A percentile compares a stretch with the other conserved stretches of the same genome.
Evolutionary conservation across 2,797 vertebrate genomes (phyloP).

Genomic region (Gymnocypris eckloni): DNA sequence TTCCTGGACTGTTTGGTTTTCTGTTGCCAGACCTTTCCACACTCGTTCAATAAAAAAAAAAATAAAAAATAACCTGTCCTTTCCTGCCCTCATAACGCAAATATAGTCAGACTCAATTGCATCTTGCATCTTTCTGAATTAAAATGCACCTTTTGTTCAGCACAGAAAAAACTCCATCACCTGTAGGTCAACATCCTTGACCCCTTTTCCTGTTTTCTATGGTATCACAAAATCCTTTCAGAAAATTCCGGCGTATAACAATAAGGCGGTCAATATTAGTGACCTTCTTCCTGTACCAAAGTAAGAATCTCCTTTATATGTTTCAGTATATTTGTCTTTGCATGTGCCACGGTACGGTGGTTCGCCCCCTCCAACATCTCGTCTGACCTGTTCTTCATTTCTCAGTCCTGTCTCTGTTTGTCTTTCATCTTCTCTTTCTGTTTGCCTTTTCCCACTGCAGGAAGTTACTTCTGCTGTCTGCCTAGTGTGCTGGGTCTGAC

Average conservation of each 20-base stretch:
- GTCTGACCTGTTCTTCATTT: slow-evolving; percentile 46
- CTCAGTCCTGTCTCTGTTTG: slow-evolving; percentile 34
- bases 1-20: slow-evolving; percentile 42
- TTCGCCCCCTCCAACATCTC: slow-evolving; percentile 22
- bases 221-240: background rate
- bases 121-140: slow-evolving; percentile 26
- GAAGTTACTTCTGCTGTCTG: slow-evolving; percentile 33
- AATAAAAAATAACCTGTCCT: background rate
- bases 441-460: slow-evolving; percentile 41
- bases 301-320: slow-evolving; percentile 3
- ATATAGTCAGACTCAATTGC: slow-evolving; percentile 6
- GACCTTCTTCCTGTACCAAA: background rate
- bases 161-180: background rate
- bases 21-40: slow-evolving; percentile 47
- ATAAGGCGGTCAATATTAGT: background rate
- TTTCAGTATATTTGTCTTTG: slow-evolving; percentile 15
- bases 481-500: slow-evolving; percentile 15
- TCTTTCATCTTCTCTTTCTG: slow-evolving; percentile 38
- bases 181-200: slow-evolving; percentile 5
- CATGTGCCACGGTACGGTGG: background rate
- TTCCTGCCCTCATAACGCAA: background rate
- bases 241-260: background rate
- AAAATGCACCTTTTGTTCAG: slow-evolving; percentile 34
- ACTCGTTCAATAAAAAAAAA: background rate
- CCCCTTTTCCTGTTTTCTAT: background rate